phyloP scores from a whole-genome alignment of 2,888 invertebrate species.

The Nasonia oneida region DNA sequence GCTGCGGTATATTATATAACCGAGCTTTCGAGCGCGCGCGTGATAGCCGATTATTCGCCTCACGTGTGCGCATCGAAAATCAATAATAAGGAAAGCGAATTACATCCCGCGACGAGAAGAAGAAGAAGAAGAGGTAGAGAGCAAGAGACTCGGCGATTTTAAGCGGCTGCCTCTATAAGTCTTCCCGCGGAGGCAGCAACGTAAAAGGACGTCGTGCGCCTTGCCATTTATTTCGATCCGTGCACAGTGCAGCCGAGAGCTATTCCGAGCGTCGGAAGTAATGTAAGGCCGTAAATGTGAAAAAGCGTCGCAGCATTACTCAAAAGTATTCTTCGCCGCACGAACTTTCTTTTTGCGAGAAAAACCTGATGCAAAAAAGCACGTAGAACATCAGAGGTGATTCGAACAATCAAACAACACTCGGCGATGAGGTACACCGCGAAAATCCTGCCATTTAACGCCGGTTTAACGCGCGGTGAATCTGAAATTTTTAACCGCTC shows the following conservation, averaged over 20 bases:
- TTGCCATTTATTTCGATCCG: background rate
- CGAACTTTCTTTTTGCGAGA: too few relatives aligned
- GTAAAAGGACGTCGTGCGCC: background rate
- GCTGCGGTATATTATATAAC: slow-evolving; percentile 26
- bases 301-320: too few relatives aligned
- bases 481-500: background rate
- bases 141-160: background rate
- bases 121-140: background rate
- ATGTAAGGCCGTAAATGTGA: background rate
- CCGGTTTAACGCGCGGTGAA: background rate
- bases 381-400: too few relatives aligned
- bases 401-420: background rate
- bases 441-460: background rate
- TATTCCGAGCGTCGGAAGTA: background rate
- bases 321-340: too few relatives aligned
- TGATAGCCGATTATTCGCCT: slow-evolving; percentile 51
- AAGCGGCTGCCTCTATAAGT: background rate
- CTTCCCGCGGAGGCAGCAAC: background rate
- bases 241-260: background rate
- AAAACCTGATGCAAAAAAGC: too few relatives aligned
- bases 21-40: slow-evolving; percentile 6
- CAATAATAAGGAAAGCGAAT: slow-evolving; percentile 49
- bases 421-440: background rate
- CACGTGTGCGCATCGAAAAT: slow-evolving; percentile 50
- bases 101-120: background rate